Evolutionary conservation across 2,888 invertebrate genomes (phyloP).

Genomic region (Hyles lineata): DNA sequence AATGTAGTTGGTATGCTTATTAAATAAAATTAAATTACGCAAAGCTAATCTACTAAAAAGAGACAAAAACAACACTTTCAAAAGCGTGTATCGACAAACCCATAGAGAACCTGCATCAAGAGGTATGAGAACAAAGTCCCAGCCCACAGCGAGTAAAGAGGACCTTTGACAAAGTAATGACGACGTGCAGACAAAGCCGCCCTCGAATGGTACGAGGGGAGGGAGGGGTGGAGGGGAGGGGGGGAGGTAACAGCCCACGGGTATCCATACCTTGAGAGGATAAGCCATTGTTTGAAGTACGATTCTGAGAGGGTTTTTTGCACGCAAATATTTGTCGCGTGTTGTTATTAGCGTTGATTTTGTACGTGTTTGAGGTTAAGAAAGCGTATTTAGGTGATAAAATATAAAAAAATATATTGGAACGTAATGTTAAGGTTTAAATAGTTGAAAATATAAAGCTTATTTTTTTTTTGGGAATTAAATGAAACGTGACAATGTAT

Average conservation of each 20-base stretch:
- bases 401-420: too few species aligned
- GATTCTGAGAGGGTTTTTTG: slow-evolving; percentile 14
- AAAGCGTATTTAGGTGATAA: neutral
- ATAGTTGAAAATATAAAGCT: too few species aligned
- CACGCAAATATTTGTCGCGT: slow-evolving; percentile 13
- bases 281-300: slow-evolving; percentile 54
- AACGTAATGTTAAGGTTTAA: too few species aligned
- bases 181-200: slow-evolving; percentile 71
- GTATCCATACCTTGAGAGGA: slow-evolving; percentile 54
- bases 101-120: slow-evolving; percentile 5
- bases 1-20: too few species aligned
- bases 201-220: slow-evolving; percentile 28
- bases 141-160: slow-evolving; percentile 48
- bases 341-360: neutral
- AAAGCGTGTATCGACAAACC: neutral
- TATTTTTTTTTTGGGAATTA: too few species aligned
- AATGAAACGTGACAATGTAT: too few species aligned
- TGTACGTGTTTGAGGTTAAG: neutral
- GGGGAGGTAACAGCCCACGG: slow-evolving; percentile 34
- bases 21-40: too few species aligned
- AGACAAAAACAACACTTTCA: neutral
- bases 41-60: neutral
- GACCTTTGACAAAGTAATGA: slow-evolving; percentile 83
- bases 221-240: slow-evolving; percentile 37
- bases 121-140: slow-evolving; percentile 15